Conservation (phyloP, 2,888 invertebrate species). For the Bhutanitis thaidina region DNA sequence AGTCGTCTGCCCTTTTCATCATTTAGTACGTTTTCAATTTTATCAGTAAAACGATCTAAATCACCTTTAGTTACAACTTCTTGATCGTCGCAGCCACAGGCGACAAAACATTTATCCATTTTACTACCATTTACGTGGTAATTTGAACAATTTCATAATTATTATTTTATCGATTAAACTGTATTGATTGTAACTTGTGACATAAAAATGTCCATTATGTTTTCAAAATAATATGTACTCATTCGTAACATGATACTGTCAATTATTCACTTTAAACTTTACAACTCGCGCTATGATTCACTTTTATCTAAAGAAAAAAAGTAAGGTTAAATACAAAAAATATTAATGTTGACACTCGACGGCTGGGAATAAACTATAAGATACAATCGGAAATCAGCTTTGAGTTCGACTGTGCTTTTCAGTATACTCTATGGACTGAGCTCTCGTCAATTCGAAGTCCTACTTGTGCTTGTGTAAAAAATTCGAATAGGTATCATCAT, state of each 20-base stretch:
- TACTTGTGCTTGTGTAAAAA: constrained; percentile 38
- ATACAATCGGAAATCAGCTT: too few species aligned
- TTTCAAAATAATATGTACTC: background rate
- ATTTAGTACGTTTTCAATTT: constrained; percentile 71
- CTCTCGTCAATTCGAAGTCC: too few species aligned
- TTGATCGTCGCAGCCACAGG: constrained; percentile 66
- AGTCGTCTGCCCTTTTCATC: constrained; percentile 67
- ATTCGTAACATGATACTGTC: background rate
- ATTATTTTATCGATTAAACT: constrained; percentile 50
- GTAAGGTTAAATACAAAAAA: background rate
- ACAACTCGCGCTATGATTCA: too few species aligned
- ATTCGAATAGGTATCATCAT: constrained; percentile 57
- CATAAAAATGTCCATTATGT: background rate
- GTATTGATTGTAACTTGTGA: background rate
- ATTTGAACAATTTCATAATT: constrained; percentile 36
- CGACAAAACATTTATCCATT: constrained; percentile 73
- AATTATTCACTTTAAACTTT: too few species aligned
- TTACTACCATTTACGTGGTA: constrained; percentile 46
- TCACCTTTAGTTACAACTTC: constrained; percentile 68
- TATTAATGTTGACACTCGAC: too few species aligned
- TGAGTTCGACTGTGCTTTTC: too few species aligned
- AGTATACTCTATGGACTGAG: too few species aligned
- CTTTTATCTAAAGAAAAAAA: too few species aligned
- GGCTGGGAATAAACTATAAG: too few species aligned
- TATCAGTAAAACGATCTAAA: constrained; percentile 73